Evolutionary conservation across 1,140 invertebrate species (phyloP).

Genomic region (Drosophila bipectinata): DNA sequence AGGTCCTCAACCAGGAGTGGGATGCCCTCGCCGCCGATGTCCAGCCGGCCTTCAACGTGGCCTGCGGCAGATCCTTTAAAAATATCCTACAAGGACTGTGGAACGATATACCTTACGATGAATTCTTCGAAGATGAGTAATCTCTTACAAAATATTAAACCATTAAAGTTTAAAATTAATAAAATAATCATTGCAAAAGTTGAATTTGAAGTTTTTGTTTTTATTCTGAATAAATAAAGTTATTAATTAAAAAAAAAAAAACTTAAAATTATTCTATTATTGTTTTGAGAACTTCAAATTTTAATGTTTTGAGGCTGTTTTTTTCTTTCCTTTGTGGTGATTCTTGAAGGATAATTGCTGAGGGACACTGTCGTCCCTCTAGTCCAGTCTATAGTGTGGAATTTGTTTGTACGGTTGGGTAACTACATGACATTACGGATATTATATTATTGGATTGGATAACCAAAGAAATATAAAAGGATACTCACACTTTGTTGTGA

Average conservation of each 20-base stretch:
- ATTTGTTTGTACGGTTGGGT: neutral
- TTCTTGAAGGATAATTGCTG: neutral
- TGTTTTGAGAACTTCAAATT: neutral
- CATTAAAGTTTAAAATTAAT: too few species aligned
- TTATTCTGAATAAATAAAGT: neutral
- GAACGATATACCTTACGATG: conserved; percentile 55
- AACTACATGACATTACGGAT: neutral
- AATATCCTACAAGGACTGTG: conserved; percentile 36
- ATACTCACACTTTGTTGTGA: conserved; percentile 13
- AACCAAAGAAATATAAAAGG: neutral
- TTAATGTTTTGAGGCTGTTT: neutral
- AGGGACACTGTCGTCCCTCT: neutral
- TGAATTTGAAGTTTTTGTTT: neutral
- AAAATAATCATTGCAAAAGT: too few species aligned
- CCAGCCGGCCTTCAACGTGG: conserved; percentile 57
- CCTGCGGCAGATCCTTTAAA: conserved; percentile 22
- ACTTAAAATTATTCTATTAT: neutral
- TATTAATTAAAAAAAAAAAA: neutral
- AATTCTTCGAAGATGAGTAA: conserved; percentile 46
- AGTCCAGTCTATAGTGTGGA: neutral
- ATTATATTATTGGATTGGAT: neutral
- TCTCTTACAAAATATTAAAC: too few species aligned
- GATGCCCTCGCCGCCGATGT: conserved; percentile 36
- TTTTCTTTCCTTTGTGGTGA: neutral
- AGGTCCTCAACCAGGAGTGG: conserved; percentile 59